Evolutionary conservation across 2,888 invertebrate species (phyloP), one percentile per base, ranked within the genome.

Genomic region (Branchipolynoe longqiensis): DNA sequence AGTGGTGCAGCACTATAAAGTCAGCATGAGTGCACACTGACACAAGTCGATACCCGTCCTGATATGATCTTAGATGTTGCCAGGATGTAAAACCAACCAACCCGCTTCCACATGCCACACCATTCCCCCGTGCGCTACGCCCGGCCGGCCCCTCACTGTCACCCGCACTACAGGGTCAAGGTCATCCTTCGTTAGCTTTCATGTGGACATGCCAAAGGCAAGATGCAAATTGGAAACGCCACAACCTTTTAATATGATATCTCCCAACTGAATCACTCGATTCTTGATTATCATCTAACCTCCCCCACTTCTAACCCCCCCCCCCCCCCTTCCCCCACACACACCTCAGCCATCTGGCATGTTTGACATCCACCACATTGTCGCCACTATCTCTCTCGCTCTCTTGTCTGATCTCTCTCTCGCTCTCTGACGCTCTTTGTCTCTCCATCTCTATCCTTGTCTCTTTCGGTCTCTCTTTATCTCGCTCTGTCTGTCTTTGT

Each of bases 241-340:
- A 69, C 69, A 69, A 69, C 69, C 6, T 38, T 62, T 38, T 69
- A 69, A 69, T 38, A 69, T 69, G 69, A 69, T 69, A 69, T 38
- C 69, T 12, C 33, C 33, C 69, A 69, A 38, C 18, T 69, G 38
- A 69, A 33, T 69, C 62, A n/a, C 18, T 36, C 12, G 33, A 36
- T 14, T 18, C 48, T 18, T 48, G 48, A 48, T 48, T 48, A 48
- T 8, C 48, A 48, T 8, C 48, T 48, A 12, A 8, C 48, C 48
- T 12, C 8, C 18, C 8, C 48, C 18, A 48, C 48, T 12, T 48
- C 48, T 48, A 48, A 8, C 18, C 48, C 18, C 18, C 18, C 18
- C 18, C 18, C 18, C 18, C 18, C 48, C 18, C 18, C 18, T 48
- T 48, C 8, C 48, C 18, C 48, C 8, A 48, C 18, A 48, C 48